Evolutionary conservation across 2,797 vertebrate species (phyloP).

Genomic region (Moxostoma hubbsi): DNA sequence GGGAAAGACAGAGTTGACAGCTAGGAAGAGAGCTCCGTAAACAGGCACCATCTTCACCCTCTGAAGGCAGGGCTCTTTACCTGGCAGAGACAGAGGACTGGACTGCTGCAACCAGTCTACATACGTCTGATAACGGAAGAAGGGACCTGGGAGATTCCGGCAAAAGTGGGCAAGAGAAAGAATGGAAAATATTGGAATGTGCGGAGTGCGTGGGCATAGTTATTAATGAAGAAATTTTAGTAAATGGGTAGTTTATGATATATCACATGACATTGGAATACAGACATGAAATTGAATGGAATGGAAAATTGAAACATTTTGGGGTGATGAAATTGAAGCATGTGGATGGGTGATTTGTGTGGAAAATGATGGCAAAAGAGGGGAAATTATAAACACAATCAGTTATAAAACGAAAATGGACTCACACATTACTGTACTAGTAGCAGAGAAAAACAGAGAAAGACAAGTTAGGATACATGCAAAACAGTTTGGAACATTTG

Average conservation of each 20-base stretch:
- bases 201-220: constrained; percentile 35
- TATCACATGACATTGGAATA: background rate
- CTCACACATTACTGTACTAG: constrained; percentile 77
- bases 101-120: constrained; percentile 87
- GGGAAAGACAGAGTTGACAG: constrained; percentile 82
- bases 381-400: constrained; percentile 28
- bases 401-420: constrained; percentile 54
- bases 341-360: constrained; percentile 10
- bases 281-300: background rate
- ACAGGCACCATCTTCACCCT: constrained; percentile 82
- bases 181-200: constrained; percentile 40
- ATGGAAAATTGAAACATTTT: background rate
- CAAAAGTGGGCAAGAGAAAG: constrained; percentile 17
- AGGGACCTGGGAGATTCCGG: constrained; percentile 81
- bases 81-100: constrained; percentile 75
- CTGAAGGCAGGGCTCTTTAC: constrained; percentile 80
- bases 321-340: background rate
- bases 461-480: constrained; percentile 74
- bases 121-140: constrained; percentile 89
- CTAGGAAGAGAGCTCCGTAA: constrained; percentile 82
- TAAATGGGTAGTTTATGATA: background rate
- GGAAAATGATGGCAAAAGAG: constrained; percentile 22
- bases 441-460: constrained; percentile 72
- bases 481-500: constrained; percentile 59
- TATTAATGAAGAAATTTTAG: constrained; percentile 1